A percentile compares a stretch with the other conserved stretches of the same genome.
These are phyloP conservation scores for Molossus alvarezi DNA, from an alignment of 2,797 vertebrate species.

Conservation along the genomic window DNA sequence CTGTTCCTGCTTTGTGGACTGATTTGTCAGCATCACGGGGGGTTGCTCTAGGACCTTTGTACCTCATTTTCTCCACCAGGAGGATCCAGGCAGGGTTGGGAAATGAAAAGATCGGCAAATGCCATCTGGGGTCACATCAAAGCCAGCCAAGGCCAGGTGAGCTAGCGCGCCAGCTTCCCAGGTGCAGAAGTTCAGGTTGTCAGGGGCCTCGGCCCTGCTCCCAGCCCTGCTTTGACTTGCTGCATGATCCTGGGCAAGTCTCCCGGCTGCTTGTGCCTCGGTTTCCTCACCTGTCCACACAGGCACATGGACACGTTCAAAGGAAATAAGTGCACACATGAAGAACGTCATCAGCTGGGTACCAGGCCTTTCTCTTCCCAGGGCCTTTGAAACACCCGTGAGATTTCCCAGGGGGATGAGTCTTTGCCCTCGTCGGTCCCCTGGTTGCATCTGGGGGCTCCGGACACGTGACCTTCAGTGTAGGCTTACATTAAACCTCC, in stretches of 20 bases:
- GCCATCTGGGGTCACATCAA: constrained; percentile 51
- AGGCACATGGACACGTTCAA: background rate
- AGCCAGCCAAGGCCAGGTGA: background rate
- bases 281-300: constrained; percentile 2
- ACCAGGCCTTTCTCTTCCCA: background rate
- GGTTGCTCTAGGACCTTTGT: background rate
- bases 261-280: background rate
- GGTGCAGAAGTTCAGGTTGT: background rate
- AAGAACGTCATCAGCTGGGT: rapidly evolving
- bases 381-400: background rate
- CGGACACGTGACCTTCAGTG: background rate
- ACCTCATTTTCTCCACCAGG: constrained; percentile 42
- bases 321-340: background rate
- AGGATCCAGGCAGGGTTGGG: constrained; percentile 49
- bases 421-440: no score
- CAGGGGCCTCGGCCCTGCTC: rapidly evolving
- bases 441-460: background rate
- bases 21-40: constrained; percentile 10
- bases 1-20: background rate
- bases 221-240: background rate
- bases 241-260: background rate
- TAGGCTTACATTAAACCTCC: background rate
- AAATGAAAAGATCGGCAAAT: constrained; percentile 41
- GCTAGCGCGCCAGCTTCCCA: background rate
- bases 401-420: background rate